Evolutionary conservation across 2,797 vertebrate genomes (phyloP).

Genomic region (Antennarius maculatus): DNA sequence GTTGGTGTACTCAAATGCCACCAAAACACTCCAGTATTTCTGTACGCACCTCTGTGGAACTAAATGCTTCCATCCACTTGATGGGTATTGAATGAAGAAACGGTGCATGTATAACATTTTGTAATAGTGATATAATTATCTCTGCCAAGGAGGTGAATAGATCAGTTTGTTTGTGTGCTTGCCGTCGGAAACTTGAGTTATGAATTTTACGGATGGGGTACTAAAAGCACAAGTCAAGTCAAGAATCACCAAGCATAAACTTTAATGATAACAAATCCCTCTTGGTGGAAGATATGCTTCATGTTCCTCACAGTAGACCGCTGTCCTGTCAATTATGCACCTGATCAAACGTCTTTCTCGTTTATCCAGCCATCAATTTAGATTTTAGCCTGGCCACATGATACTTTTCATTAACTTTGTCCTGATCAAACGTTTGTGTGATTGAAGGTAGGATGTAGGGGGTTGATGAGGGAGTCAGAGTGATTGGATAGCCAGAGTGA

Average conservation of each 20-base stretch:
- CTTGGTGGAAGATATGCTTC: slow-evolving; percentile 25
- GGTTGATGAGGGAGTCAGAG: slow-evolving; percentile 25
- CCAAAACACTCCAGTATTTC: too few relatives aligned
- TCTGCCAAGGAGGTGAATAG: too few relatives aligned
- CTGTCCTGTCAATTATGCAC: slow-evolving; percentile 26
- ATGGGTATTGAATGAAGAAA: not conserved
- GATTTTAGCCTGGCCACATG: slow-evolving; percentile 9
- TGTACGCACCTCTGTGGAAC: too few relatives aligned
- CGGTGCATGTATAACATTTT: too few relatives aligned
- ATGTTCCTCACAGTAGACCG: slow-evolving; percentile 19
- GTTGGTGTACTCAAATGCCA: too few relatives aligned
- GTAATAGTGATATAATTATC: too few relatives aligned
- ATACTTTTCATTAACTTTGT: slow-evolving; percentile 20
- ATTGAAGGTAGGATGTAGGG: slow-evolving; percentile 4
- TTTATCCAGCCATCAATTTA: slow-evolving; percentile 23
- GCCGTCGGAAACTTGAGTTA: too few relatives aligned
- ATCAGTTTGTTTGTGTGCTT: too few relatives aligned
- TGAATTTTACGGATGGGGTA: too few relatives aligned
- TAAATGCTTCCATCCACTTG: too few relatives aligned
- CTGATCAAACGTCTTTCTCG: slow-evolving; percentile 17
- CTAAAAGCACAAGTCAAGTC: too few relatives aligned
- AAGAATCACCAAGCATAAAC: slow-evolving; percentile 4
- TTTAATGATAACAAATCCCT: slow-evolving; percentile 26
- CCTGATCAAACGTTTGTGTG: slow-evolving; percentile 40
- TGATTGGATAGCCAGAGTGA: slow-evolving; percentile 12